phyloP scores from a whole-genome alignment of 2,113 vertebrate species.

The Smithornis capensis region DNA sequence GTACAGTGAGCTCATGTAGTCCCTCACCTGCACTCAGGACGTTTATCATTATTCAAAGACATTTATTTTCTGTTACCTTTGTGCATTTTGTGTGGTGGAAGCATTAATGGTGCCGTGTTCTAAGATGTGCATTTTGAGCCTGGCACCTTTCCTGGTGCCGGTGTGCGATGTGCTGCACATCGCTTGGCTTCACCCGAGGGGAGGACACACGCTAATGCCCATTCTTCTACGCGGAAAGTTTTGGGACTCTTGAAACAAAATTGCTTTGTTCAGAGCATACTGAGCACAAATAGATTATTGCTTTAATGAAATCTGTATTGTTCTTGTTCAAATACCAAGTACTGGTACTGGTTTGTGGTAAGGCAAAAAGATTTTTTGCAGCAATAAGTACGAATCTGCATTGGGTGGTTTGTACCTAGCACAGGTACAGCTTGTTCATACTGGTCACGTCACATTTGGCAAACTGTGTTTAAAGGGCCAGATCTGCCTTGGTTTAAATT shows the following conservation, averaged over 20 bases:
- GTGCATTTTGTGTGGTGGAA: neutral
- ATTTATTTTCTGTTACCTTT: neutral
- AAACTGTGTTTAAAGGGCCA: neutral
- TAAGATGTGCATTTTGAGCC: neutral
- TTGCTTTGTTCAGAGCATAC: neutral
- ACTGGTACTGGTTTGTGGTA: neutral
- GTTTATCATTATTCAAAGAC: neutral
- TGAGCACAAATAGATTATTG: neutral
- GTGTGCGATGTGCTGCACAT: neutral
- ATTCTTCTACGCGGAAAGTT: neutral
- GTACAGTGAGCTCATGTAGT: neutral
- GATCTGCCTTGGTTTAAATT: neutral
- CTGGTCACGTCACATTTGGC: neutral
- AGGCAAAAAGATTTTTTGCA: neutral
- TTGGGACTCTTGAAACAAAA: neutral
- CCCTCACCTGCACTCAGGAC: neutral
- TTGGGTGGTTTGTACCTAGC: neutral
- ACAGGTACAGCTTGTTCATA: neutral
- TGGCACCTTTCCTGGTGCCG: neutral
- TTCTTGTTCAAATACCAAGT: neutral
- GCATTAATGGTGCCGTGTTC: neutral
- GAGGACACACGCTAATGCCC: accelerated
- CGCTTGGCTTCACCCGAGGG: neutral
- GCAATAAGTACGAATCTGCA: neutral
- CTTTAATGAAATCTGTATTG: neutral